These are phyloP conservation scores for Boloria euphrosyne DNA, from an alignment of 2,888 invertebrate genomes.

Conservation along the genomic window DNA sequence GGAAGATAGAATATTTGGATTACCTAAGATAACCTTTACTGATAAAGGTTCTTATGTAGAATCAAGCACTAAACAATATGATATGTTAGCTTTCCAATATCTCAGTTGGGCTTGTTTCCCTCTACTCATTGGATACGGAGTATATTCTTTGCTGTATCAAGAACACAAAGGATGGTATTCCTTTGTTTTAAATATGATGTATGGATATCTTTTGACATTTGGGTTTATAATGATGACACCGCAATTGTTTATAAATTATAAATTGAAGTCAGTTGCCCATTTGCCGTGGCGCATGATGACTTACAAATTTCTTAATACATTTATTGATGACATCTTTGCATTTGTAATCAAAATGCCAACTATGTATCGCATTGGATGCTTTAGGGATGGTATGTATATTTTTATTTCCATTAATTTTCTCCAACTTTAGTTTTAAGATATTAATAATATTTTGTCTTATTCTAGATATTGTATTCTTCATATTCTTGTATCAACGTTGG, in stretches of 20 bases:
- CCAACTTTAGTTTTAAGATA: conserved; percentile 4
- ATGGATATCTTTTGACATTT: conserved; percentile 98
- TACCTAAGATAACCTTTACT: conserved; percentile 90
- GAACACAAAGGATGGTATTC: conserved; percentile 99
- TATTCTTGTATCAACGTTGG: conserved; percentile 99
- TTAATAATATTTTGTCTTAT: conserved; percentile 46
- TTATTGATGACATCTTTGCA: conserved; percentile 99
- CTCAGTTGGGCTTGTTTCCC: conserved; percentile 98
- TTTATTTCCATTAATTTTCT: background rate
- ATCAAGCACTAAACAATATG: conserved; percentile 96
- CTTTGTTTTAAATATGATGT: conserved; percentile 97
- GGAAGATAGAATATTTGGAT: conserved; percentile 88
- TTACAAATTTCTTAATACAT: conserved; percentile 99
- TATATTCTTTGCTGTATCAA: conserved; percentile 96
- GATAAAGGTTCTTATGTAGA: conserved; percentile 99
- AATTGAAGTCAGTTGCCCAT: conserved; percentile 99
- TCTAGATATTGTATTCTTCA: conserved; percentile 98
- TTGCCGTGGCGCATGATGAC: conserved; percentile 99
- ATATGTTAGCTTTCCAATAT: conserved; percentile 97
- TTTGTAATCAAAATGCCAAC: conserved; percentile 99
- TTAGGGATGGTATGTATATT: conserved; percentile 90
- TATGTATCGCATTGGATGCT: conserved; percentile 98
- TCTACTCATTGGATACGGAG: conserved; percentile 94
- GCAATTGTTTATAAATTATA: conserved; percentile 99
- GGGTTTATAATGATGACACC: conserved; percentile 99